Conservation (phyloP, 1,140 invertebrate genomes). For the Panagrolaimus sp. region DNA sequence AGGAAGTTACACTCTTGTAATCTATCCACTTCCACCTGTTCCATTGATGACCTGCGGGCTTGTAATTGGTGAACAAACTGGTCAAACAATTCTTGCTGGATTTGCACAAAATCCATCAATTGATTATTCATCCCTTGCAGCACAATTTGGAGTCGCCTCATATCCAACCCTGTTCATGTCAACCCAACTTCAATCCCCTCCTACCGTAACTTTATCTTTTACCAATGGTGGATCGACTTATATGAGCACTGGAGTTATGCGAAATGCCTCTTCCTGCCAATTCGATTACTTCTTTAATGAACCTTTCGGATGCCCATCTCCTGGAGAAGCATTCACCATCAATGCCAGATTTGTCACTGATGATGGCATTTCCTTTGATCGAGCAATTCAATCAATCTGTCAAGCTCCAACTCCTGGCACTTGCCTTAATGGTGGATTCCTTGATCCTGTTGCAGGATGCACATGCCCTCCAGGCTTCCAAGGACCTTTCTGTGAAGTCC, state of each 20-base stretch:
- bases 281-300: slow-evolving; percentile 18
- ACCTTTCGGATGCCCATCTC: neutral
- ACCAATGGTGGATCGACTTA: neutral
- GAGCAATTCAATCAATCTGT: neutral
- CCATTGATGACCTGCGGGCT: neutral
- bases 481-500: neutral
- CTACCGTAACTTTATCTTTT: neutral
- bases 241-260: neutral
- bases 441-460: neutral
- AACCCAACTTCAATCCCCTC: slow-evolving; percentile 5
- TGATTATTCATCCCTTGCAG: neutral
- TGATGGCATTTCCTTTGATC: neutral
- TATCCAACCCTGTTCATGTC: slow-evolving; percentile 8
- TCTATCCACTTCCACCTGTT: neutral
- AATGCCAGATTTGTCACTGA: neutral
- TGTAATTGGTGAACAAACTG: neutral
- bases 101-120: neutral
- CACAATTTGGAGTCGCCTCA: neutral
- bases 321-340: neutral
- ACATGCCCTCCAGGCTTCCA: neutral
- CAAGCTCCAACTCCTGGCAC: neutral
- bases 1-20: neutral
- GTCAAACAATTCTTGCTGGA: neutral
- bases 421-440: slow-evolving; percentile 15
- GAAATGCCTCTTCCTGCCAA: neutral